Conservation (phyloP, 2,113 vertebrate genomes). For the Vanacampus margaritifer region DNA sequence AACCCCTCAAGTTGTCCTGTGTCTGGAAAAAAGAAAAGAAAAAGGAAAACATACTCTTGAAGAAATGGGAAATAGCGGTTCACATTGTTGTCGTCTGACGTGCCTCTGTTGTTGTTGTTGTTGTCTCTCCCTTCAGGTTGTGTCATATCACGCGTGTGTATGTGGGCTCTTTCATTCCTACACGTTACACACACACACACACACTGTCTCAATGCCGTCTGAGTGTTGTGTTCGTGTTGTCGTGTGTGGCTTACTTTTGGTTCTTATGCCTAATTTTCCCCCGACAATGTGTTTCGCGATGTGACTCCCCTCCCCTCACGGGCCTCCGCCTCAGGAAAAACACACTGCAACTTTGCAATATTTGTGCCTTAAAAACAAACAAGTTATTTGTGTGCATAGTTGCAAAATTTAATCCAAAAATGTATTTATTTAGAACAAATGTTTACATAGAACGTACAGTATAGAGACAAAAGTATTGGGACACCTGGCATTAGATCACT, state of each 20-base stretch:
- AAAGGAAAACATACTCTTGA: conserved; percentile 47
- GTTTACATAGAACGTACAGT: background rate
- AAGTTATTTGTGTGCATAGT: conserved; percentile 6
- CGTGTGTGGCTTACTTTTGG: conserved; percentile 56
- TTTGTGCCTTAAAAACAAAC: conserved; percentile 4
- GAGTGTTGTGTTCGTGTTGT: conserved; percentile 62
- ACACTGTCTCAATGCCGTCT: conserved; percentile 64
- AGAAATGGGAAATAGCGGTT: conserved; percentile 52
- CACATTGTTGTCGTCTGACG: conserved; percentile 76
- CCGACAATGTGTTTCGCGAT: conserved; percentile 44
- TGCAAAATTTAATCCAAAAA: background rate
- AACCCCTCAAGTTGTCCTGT: conserved; percentile 46
- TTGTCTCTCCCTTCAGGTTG: conserved; percentile 80
- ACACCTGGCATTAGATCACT: background rate
- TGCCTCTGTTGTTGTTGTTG: conserved; percentile 69
- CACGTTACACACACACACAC: conserved; percentile 48
- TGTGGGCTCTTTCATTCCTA: conserved; percentile 79
- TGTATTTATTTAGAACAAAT: background rate
- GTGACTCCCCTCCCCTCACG: conserved; percentile 43
- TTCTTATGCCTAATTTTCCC: conserved; percentile 17
- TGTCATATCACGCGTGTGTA: conserved; percentile 82
- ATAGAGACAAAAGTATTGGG: conserved; percentile 1
- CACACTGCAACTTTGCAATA: conserved; percentile 23
- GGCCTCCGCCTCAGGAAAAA: conserved; percentile 48
- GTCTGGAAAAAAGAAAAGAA: conserved; percentile 15